Conservation (phyloP, 2,797 vertebrate species). For the Selene dorsalis region DNA sequence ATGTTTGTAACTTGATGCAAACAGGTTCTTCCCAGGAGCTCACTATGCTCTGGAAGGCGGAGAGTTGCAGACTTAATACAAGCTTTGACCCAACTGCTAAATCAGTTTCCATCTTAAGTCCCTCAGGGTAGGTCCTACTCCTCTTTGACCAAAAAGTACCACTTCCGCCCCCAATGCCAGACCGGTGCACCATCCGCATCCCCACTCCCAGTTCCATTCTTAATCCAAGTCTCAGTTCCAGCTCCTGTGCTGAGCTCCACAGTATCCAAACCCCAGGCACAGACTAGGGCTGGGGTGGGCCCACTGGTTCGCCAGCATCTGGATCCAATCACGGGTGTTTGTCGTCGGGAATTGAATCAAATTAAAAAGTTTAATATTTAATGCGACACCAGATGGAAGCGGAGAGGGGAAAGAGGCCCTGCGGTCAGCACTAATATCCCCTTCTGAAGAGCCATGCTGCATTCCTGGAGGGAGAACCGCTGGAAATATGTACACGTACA, state of each 20-base stretch:
- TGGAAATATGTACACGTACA: conserved; percentile 71
- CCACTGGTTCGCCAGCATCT: conserved; percentile 72
- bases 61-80: background rate
- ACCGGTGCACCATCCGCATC: conserved; percentile 39
- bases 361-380: conserved; percentile 85
- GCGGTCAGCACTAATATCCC: conserved; percentile 78
- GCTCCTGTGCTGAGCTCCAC: conserved; percentile 54
- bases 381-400: conserved; percentile 82
- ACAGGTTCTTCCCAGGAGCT: background rate
- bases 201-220: conserved; percentile 49
- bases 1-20: background rate
- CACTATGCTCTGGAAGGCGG: background rate
- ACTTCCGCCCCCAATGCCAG: conserved; percentile 38
- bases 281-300: conserved; percentile 59
- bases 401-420: conserved; percentile 78
- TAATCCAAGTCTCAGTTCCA: conserved; percentile 58
- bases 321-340: conserved; percentile 81
- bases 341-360: conserved; percentile 83
- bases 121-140: conserved; percentile 13
- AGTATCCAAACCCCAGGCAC: conserved; percentile 57
- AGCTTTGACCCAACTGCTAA: background rate
- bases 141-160: conserved; percentile 20
- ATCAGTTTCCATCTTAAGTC: conserved; percentile 38
- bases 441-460: conserved; percentile 71
- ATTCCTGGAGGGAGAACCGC: conserved; percentile 68